Evolutionary conservation across 2,797 vertebrate genomes (phyloP), one percentile per base, ranked within the genome.

Genomic region (Sebastes glaucus): DNA sequence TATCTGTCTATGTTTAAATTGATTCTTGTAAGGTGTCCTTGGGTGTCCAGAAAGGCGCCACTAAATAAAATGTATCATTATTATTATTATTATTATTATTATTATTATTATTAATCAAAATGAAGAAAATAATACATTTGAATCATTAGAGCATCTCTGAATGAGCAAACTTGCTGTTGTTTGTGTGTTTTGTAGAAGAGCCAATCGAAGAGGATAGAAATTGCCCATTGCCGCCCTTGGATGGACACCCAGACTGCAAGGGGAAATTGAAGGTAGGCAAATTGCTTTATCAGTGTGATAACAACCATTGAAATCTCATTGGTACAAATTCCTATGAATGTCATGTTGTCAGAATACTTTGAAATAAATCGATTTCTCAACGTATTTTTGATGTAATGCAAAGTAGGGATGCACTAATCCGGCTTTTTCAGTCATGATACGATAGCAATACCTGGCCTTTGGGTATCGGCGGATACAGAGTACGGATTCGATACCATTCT

Each of bases 251-350:
- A 32, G 0, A 78, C 0, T 88, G 82, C 42, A 2, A 4, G 2
- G 22, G 1, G 3, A 87, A 78, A 78, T 0, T 88, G 7, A 78
- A 80, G 78, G 85, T 89, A 78, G 77, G 77, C 1, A 10, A 1
- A 60, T 69, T 5, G 1, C n/a, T 52, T 53, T 7, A 30, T 42
- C 6, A 27, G 7, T 68, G 5, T 23, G 22, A 25, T 10, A n/a
- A 2, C 11, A 33, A 42, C 7, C 28, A 25, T 16, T 30, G 7
- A 60, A 7, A 71, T 9, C 16, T 28, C 13, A 13, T 6, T 42
- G 20, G 4, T 11, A 30, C 11, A 63, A 10, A 22, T 27, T n/a
- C 5, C 6, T 18, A 5, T n/a, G 5, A 30, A 25, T 18, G 30
- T 70, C 6, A 71, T 55, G 11, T 22, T 46, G 9, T 66, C 28